Evolutionary conservation across 2,113 vertebrate genomes (phyloP), one percentile per base, ranked within the genome.

Genomic region (Lepus americanus): DNA sequence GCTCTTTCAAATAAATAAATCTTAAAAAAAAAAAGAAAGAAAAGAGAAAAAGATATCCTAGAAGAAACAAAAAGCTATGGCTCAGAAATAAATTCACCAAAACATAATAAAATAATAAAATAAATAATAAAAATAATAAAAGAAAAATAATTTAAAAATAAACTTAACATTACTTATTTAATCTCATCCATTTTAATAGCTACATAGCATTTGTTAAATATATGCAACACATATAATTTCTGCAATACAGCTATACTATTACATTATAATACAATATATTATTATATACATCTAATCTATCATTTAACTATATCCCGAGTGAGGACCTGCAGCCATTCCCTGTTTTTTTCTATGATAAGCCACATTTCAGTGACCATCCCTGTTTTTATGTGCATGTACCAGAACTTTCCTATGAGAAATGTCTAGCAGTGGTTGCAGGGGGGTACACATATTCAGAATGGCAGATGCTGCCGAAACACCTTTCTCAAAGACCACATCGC

Each of bases 141-240:
- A 44, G 44, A 44, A 44, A 44, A 44, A 44, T 44, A 44, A 44
- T 44, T 44, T 44, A 44, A 44, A 88, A 77, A 59, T 59, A 82
- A 36, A 44, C 12, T n/a, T 74, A 61, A 63, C 23, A 44, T 51
- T 53, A 87, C 79, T 87, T 70, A 95, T 16, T 89, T 82, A 51
- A 49, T 72, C 23, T 79, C 55, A 87, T 61, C 39, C 44, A 89
- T 44, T 79, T 94, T 67, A 85, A 81, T 59, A 90, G 59, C n/a
- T 23, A 20, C 29, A 80, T 33, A 67, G 36, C 53, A 49, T 69
- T 92, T 92, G 69, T 51, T 82, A 74, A 89, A 51, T 29, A 72
- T 74, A 51, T 73, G 79, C 36, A 70, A 36, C 74, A 82, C 22
- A 77, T 44, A 74, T 7, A 3, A 59, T 63, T 70, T 64, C 59